Evolutionary conservation across 2,888 invertebrate genomes (phyloP), one percentile per base, ranked within the genome.

Genomic region (Octonoba sinensis): DNA sequence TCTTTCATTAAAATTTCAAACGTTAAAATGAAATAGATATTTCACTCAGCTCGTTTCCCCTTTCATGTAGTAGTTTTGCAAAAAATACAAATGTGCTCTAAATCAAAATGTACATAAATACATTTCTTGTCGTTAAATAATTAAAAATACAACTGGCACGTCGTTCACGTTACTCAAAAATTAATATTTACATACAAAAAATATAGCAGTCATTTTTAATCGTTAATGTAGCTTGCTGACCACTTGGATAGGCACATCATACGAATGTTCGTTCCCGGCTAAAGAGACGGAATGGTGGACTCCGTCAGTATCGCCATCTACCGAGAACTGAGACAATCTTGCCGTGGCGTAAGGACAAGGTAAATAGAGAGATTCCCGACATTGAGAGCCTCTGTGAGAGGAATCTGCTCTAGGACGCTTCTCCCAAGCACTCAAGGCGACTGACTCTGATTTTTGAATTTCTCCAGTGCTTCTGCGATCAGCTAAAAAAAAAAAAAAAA

Each of bases 201-300:
- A 64, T n/a, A 22, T 64, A 36, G 16, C 44, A 49, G n/a, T 16
- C 27, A 64, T 44, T 20, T 62, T 27, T 13, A 49, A n/a, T 66
- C 20, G 60, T 54, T 76, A 82, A 36, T 78, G 83, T 24, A 74
- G 70, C 62, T 83, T 83, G 56, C 83, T 75, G 27, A 83, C 79
- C 13, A 83, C 71, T 71, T 83, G 83, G 22, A 83, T 79, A 78
- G 83, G 83, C 75, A 83, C 83, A 36, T 83, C 79, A 22, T 83
- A 83, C 11, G 83, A 83, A 56, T 79, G 83, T 74, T 78, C 78
- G 44, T 83, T 79, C 36, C 51, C 76, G 18, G 75, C 60, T 1
- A 71, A 20, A 18, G 72, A 27, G 18, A 72, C 79, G 4, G 77
- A 62, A 59, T 83, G 83, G 20, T 57, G 72, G 24, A 75, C 77